Conservation (phyloP, 2,797 vertebrate genomes). For the Platalea minor region DNA sequence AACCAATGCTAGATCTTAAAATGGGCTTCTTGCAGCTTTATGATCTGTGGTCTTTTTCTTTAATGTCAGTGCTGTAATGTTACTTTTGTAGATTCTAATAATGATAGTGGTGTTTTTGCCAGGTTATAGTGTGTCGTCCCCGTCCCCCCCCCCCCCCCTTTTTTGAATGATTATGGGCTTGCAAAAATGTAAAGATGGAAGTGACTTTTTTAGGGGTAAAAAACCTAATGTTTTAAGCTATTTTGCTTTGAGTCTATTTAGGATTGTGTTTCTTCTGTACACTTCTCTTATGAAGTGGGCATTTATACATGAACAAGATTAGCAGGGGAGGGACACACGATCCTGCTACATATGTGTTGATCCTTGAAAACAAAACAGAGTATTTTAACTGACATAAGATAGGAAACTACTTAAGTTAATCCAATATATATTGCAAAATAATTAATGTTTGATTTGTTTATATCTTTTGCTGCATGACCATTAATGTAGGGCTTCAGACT, state of each 20-base stretch:
- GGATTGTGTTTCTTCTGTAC: background rate
- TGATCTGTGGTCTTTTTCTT: background rate
- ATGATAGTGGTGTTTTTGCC: background rate
- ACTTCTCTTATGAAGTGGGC: background rate
- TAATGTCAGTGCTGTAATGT: background rate
- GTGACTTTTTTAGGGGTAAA: background rate
- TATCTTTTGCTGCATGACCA: background rate
- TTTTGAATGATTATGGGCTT: background rate
- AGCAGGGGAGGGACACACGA: rapidly evolving
- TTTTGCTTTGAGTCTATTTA: background rate
- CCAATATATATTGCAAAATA: background rate
- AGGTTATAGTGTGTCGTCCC: background rate
- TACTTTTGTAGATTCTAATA: background rate
- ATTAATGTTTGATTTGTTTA: background rate
- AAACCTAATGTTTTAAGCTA: rapidly evolving
- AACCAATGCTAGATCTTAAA: background rate
- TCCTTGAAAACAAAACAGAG: background rate
- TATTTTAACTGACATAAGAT: background rate
- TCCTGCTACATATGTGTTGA: background rate
- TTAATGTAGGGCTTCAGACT: background rate
- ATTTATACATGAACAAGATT: background rate
- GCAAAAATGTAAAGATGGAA: background rate
- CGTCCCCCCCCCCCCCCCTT: rapidly evolving
- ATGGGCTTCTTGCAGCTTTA: background rate
- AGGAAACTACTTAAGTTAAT: background rate